Conservation (phyloP, 1,140 invertebrate species). For the Lucilia sericata region DNA sequence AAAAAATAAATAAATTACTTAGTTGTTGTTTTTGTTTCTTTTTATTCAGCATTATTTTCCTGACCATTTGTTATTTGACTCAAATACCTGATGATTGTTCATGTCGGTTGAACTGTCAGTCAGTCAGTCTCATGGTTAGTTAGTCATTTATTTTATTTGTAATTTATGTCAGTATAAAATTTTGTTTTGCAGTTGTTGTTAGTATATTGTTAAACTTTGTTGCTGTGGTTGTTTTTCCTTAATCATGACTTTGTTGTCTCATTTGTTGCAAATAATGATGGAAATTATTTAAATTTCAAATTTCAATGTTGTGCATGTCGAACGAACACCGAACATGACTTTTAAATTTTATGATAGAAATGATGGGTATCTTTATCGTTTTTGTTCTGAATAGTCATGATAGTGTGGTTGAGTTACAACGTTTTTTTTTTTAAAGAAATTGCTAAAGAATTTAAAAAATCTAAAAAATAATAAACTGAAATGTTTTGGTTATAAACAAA, state of each 20-base stretch:
- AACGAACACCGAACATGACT: neutral
- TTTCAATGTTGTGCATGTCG: constrained; percentile 1
- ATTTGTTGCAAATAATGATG: constrained; percentile 4
- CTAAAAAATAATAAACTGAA: too few relatives aligned
- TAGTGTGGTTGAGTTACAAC: too few relatives aligned
- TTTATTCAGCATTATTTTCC: neutral
- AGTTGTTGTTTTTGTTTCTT: neutral
- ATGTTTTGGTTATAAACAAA: too few relatives aligned
- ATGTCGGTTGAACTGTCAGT: neutral
- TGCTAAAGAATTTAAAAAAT: too few relatives aligned
- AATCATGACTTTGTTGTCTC: neutral
- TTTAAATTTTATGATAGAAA: neutral
- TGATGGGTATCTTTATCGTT: too few relatives aligned
- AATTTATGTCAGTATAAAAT: neutral
- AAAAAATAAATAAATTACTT: neutral
- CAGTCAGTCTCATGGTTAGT: neutral
- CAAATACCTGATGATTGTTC: neutral
- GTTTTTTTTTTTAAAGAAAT: too few relatives aligned
- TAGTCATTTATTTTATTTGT: neutral
- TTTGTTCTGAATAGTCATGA: too few relatives aligned
- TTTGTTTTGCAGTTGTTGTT: neutral
- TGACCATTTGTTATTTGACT: neutral
- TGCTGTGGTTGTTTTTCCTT: neutral
- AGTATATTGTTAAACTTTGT: neutral
- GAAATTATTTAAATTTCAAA: constrained; percentile 21